Percentiles rank a stretch among this genome's conserved stretches.
Evolutionary conservation across 2,113 vertebrate species (phyloP).

Genomic region (Scortum barcoo): DNA sequence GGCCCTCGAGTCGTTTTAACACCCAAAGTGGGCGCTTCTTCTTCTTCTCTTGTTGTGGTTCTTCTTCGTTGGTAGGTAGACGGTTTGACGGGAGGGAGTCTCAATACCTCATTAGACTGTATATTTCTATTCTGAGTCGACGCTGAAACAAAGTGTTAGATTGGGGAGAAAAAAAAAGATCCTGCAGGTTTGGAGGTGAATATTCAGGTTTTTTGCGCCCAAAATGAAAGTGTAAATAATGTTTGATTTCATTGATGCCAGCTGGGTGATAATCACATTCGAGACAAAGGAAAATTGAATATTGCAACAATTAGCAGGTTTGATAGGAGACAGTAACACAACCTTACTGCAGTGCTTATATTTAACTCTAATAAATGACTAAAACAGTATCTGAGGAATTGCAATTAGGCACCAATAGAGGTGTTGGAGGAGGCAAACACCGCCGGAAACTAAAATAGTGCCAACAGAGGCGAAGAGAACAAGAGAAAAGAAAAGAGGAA

Average conservation of each 20-base stretch:
- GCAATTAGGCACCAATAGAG: conserved; percentile 65
- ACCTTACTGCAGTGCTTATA: conserved; percentile 63
- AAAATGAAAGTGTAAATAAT: conserved; percentile 62
- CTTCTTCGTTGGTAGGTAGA: conserved; percentile 24
- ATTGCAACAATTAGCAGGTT: conserved; percentile 77
- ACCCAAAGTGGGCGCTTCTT: conserved; percentile 11
- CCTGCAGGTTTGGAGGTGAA: conserved; percentile 56
- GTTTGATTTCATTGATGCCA: conserved; percentile 49
- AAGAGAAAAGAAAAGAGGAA: background rate
- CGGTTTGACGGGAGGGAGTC: conserved; percentile 37
- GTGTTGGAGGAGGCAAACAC: conserved; percentile 53
- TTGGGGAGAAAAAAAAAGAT: conserved; percentile 1
- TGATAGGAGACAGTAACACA: conserved; percentile 68
- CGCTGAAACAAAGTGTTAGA: conserved; percentile 52
- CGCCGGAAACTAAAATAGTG: conserved; percentile 19
- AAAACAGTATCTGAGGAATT: conserved; percentile 77
- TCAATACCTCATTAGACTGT: conserved; percentile 57
- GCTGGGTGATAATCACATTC: conserved; percentile 77
- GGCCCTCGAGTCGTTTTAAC: conserved; percentile 62
- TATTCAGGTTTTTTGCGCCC: conserved; percentile 28
- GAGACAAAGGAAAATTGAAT: conserved; percentile 71
- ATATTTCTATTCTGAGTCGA: conserved; percentile 54
- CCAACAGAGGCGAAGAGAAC: background rate
- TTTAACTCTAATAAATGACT: conserved; percentile 77
- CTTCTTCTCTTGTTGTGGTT: background rate